Evolutionary conservation across 2,888 invertebrate genomes (phyloP).

Genomic region (Eumacrocentrus americanus): DNA sequence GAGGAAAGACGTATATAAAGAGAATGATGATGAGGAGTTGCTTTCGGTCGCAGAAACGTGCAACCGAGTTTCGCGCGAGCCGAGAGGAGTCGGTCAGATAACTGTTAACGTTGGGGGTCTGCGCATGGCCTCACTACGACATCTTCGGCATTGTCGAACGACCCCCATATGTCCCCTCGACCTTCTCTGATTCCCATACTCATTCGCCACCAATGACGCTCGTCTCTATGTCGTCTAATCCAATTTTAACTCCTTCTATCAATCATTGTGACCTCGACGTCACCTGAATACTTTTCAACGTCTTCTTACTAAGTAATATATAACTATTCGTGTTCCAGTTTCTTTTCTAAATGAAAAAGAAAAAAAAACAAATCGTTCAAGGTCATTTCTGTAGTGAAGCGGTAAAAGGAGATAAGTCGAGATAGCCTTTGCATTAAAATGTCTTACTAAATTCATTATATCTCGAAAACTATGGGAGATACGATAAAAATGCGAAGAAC

Average conservation of each 20-base stretch:
- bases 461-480: too few relatives aligned
- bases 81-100: slow-evolving; percentile 60
- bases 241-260: slow-evolving; percentile 24
- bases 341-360: not conserved
- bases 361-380: not conserved
- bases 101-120: slow-evolving; percentile 57
- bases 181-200: slow-evolving; percentile 33
- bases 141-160: slow-evolving; percentile 48
- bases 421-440: too few relatives aligned
- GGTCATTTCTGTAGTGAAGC: too few relatives aligned
- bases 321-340: not conserved
- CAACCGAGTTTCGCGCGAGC: slow-evolving; percentile 34
- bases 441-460: too few relatives aligned
- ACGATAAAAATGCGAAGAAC: too few relatives aligned
- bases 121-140: slow-evolving; percentile 56
- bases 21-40: slow-evolving; percentile 3
- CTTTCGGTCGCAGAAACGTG: slow-evolving; percentile 9
- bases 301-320: not conserved
- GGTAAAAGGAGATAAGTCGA: too few relatives aligned
- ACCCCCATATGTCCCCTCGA: slow-evolving; percentile 2
- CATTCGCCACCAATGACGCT: slow-evolving; percentile 25
- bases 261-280: slow-evolving; percentile 19
- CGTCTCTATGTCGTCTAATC: slow-evolving; percentile 7
- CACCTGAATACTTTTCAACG: not conserved
- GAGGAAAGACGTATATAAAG: not conserved